A percentile compares a stretch with the other conserved stretches of the same genome.
Conservation (phyloP, 2,113 vertebrate species). For the Cephalophus harveyi region DNA sequence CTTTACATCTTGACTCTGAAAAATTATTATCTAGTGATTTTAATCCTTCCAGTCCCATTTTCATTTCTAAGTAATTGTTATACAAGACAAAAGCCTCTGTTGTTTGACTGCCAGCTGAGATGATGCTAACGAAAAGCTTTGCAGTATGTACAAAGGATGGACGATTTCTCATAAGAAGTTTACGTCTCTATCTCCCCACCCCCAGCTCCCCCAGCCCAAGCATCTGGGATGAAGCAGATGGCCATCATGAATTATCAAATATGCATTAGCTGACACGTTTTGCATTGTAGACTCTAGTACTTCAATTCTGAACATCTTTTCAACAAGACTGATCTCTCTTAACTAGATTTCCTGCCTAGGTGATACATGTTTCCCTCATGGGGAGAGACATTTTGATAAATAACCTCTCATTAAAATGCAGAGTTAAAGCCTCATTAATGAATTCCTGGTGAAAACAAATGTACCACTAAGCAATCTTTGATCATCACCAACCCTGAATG, state of each 20-base stretch:
- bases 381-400: conserved; percentile 59
- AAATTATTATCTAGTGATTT: neutral
- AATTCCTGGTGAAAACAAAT: conserved; percentile 52
- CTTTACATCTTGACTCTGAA: neutral
- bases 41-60: conserved; percentile 3
- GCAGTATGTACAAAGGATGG: neutral
- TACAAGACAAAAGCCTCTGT: neutral
- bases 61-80: conserved; percentile 37
- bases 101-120: conserved; percentile 33
- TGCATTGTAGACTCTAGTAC: neutral
- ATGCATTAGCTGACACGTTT: neutral
- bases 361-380: conserved; percentile 24
- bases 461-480: conserved; percentile 36
- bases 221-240: conserved; percentile 23
- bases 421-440: conserved; percentile 37
- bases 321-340: conserved; percentile 25
- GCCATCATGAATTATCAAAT: conserved; percentile 8
- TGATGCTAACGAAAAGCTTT: conserved; percentile 31
- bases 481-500: conserved; percentile 39
- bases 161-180: neutral
- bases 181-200: neutral
- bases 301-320: conserved; percentile 34
- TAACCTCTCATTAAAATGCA: conserved; percentile 59
- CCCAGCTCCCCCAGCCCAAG: neutral
- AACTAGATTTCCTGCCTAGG: conserved; percentile 35